Evolutionary conservation across 2,113 vertebrate species (phyloP), one percentile per base, ranked within the genome.

Genomic region (Hemiscyllium ocellatum): DNA sequence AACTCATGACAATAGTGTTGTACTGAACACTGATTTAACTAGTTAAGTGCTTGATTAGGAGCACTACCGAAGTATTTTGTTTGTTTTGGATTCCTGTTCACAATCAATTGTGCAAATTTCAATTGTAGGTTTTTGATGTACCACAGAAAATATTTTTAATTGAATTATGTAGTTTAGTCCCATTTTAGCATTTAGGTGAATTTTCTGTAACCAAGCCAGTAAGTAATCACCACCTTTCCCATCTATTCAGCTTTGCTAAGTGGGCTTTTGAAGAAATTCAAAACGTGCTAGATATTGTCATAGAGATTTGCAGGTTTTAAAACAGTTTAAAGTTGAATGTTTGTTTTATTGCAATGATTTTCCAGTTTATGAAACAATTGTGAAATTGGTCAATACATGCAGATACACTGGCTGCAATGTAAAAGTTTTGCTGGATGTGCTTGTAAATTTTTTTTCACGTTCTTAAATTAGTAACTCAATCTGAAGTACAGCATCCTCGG

Each of bases 1-100:
- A 95, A 95, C 94, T 95, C 68, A 29, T 95, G 94, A 95, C 69
- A 95, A 70, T 20, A 72, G 69, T 50, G 37, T 42, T 15, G 8
- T 72, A 4, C 22, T 95, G 4, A 2, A 68, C 29, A 93, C 69
- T 72, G 68, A 15, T 52, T 95, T 95, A 95, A 95, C 94, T 72
- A 95, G 50, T 95, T 68, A 95, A 72, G 69, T 52, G 37, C 42
- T 89, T 13, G 24, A 52, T 56, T 61, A 93, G 61, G 65, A 93
- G 66, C 17, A 56, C 29, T 33, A 13, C 87, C 50, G 15, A 20
- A 37, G 68, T 47, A 61, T 24, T 47, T 95, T 26, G 13, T 72
- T 72, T 4, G 42, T n/a, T 83, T 83, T 83, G 17, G n/a, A 29
- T 26, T 72, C 5, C 1, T 72, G 42, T 47, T 26, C 50, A 2